phyloP scores from a whole-genome alignment of 53 echinoderm and acorn worm species.

The Actinopyga echinites region DNA sequence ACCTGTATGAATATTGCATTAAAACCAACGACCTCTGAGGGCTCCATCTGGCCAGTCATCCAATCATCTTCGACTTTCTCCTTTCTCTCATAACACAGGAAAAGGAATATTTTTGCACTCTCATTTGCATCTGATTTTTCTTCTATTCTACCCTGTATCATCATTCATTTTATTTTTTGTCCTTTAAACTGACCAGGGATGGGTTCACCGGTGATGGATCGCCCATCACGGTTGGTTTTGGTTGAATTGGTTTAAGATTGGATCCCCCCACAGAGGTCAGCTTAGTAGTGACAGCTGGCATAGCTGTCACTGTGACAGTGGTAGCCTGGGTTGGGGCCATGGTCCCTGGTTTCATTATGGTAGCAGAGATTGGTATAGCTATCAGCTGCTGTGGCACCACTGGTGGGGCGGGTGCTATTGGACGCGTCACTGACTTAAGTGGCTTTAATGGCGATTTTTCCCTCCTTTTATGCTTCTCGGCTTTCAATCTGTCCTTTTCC shows the following conservation, averaged over 20 bases:
- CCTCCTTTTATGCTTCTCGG: slow-evolving; percentile 88
- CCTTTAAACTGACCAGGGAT: slow-evolving; percentile 62
- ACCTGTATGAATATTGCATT: too few relatives aligned
- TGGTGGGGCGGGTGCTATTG: slow-evolving; percentile 79
- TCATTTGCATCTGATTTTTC: slow-evolving; percentile 18
- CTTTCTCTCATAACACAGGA: too few relatives aligned
- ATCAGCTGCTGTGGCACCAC: slow-evolving; percentile 85
- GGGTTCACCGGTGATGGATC: slow-evolving; percentile 51
- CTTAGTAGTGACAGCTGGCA: slow-evolving; percentile 61
- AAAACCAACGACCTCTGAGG: neutral
- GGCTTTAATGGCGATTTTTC: slow-evolving; percentile 70
- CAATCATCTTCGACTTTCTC: slow-evolving; percentile 7
- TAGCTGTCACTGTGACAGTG: slow-evolving; percentile 62
- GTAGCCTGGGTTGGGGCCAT: slow-evolving; percentile 58
- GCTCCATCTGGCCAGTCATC: neutral
- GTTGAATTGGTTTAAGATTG: slow-evolving; percentile 92
- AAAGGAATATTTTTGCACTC: too few relatives aligned
- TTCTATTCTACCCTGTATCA: too few relatives aligned
- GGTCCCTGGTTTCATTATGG: slow-evolving; percentile 68
- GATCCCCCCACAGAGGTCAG: slow-evolving; percentile 38
- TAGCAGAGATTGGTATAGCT: slow-evolving; percentile 88
- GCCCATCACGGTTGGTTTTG: slow-evolving; percentile 79
- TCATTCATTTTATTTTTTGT: too few relatives aligned
- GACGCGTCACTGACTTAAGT: slow-evolving; percentile 66
- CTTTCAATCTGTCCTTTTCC: slow-evolving; percentile 82